Percentiles rank a stretch among this genome's conserved stretches.
phyloP scores from a whole-genome alignment of 2,113 vertebrate species.

The Elanus axillaris region DNA sequence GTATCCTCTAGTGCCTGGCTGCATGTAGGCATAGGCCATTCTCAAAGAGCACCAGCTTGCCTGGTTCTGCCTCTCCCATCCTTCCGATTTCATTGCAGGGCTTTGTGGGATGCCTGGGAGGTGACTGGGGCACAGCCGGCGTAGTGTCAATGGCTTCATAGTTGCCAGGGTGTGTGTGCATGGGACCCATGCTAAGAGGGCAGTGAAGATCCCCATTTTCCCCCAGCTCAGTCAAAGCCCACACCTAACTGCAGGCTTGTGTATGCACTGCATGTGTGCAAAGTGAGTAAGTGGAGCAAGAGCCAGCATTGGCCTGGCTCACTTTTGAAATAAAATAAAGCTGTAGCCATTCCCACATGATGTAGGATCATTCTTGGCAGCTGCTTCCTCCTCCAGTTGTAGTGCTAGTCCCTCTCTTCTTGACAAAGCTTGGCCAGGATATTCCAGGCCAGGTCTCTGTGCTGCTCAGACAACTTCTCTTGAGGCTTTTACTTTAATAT shows the following conservation, averaged over 20 bases:
- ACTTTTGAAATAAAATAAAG: neutral
- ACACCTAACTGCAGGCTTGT: neutral
- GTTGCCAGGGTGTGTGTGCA: neutral
- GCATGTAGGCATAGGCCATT: neutral
- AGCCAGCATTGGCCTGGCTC: neutral
- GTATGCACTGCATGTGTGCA: neutral
- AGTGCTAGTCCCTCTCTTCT: neutral
- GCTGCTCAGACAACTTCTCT: neutral
- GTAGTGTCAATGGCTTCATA: neutral
- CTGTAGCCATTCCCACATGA: neutral
- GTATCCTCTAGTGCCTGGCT: neutral
- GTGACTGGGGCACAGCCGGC: neutral
- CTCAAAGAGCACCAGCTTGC: neutral
- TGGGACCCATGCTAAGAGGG: neutral
- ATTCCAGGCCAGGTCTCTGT: neutral
- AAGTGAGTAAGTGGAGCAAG: neutral
- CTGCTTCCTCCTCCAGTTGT: neutral
- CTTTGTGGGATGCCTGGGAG: neutral
- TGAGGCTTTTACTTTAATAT: neutral
- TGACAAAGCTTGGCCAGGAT: neutral
- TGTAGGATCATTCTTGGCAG: neutral
- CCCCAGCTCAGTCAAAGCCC: neutral
- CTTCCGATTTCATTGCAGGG: neutral
- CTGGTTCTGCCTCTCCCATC: neutral
- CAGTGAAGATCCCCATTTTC: neutral